A percentile compares a stretch with the other conserved stretches of the same genome.
Conservation (phyloP, 2,797 vertebrate genomes). For the Chiroxiphia lanceolata region DNA sequence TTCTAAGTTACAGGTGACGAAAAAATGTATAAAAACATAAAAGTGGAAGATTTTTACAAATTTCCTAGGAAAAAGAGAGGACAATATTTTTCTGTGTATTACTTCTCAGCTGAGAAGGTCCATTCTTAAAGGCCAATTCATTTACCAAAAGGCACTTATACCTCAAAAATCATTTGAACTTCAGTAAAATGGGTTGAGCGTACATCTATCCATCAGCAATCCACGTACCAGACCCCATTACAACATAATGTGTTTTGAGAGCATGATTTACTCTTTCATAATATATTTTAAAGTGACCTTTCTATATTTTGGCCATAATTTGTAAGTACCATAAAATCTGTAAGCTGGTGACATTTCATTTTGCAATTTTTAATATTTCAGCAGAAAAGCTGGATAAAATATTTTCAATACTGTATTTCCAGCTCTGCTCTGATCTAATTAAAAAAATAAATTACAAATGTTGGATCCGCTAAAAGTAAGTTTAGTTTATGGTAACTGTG, state of each 20-base stretch:
- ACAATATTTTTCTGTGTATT: neutral
- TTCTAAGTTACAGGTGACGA: neutral
- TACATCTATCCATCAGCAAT: neutral
- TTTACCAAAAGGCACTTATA: neutral
- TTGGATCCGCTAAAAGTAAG: neutral
- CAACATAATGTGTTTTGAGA: neutral
- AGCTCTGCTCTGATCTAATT: neutral
- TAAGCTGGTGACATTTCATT: constrained; percentile 17
- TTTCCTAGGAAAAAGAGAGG: neutral
- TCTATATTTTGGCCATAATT: neutral
- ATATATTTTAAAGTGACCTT: neutral
- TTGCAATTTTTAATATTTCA: constrained; percentile 18
- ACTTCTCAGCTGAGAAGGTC: neutral
- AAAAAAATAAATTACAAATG: constrained; percentile 3
- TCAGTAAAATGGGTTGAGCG: neutral
- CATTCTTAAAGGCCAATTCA: neutral
- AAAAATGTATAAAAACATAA: neutral
- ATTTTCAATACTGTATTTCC: constrained; percentile 6
- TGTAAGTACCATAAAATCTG: neutral
- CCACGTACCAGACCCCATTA: neutral
- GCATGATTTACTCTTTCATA: neutral
- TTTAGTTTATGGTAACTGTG: constrained; percentile 5
- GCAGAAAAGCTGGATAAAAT: constrained; percentile 9
- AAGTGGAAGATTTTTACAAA: neutral
- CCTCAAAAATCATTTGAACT: neutral